These are phyloP conservation scores for Scaptomyza flava DNA, from an alignment of 2,888 invertebrate genomes.

Conservation along the genomic window DNA sequence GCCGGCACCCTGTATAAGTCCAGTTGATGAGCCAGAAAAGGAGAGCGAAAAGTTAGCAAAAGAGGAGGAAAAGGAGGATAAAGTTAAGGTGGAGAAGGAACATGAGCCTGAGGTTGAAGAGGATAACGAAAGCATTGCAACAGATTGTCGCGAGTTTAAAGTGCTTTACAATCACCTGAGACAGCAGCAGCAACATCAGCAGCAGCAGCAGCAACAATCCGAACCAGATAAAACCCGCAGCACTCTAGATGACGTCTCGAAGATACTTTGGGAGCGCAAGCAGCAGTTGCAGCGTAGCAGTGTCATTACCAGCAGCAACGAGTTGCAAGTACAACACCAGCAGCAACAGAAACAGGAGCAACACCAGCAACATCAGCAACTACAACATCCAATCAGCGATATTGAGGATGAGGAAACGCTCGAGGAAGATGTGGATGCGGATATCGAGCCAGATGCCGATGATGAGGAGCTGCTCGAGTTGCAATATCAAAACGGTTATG, in stretches of 20 bases:
- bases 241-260: constrained; percentile 73
- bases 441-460: constrained; percentile 72
- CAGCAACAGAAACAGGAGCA: constrained; percentile 27
- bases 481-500: constrained; percentile 85
- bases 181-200: constrained; percentile 61
- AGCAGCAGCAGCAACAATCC: constrained; percentile 52
- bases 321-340: constrained; percentile 42
- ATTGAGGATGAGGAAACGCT: constrained; percentile 70
- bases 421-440: constrained; percentile 67
- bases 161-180: constrained; percentile 83
- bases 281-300: constrained; percentile 70
- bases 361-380: constrained; percentile 20
- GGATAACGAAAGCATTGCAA: constrained; percentile 39
- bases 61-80: neutral
- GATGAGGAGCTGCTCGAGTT: constrained; percentile 66
- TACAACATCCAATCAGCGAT: constrained; percentile 61
- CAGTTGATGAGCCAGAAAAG: constrained; percentile 23
- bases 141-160: constrained; percentile 79
- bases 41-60: neutral
- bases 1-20: constrained; percentile 57
- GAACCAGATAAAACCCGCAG: constrained; percentile 66
- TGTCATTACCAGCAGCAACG: constrained; percentile 64
- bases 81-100: neutral
- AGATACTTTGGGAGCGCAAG: constrained; percentile 66
- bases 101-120: constrained; percentile 20